A percentile compares a stretch with the other conserved stretches of the same genome.
Conservation (phyloP, 1,140 invertebrate genomes). For the Odontomachus brunneus region DNA sequence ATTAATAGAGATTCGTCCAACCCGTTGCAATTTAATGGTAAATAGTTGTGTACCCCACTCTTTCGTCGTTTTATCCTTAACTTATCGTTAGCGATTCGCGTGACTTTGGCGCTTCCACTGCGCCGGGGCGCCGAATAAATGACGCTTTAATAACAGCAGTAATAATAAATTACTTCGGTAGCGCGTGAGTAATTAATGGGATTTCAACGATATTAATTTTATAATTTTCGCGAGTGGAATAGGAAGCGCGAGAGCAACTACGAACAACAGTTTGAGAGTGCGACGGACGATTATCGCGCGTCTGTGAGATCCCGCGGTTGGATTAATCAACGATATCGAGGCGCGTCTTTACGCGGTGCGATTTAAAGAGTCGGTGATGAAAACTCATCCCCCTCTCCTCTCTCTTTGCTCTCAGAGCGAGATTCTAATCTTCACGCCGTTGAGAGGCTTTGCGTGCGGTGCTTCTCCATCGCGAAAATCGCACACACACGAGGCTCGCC, state of each 20-base stretch:
- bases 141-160: neutral
- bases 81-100: neutral
- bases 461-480: neutral
- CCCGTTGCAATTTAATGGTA: neutral
- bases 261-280: neutral
- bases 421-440: neutral
- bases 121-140: no score
- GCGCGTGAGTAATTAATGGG: slow-evolving; percentile 19
- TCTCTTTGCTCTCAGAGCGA: no score
- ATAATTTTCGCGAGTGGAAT: neutral
- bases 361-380: neutral
- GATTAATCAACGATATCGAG: neutral
- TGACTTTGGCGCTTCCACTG: neutral
- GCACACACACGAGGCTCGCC: neutral
- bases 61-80: no score
- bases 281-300: slow-evolving; percentile 21
- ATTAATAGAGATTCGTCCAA: slow-evolving; percentile 34
- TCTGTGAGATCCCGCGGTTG: neutral
- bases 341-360: neutral
- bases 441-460: neutral
- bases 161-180: slow-evolving; percentile 26
- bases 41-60: neutral
- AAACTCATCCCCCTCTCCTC: neutral
- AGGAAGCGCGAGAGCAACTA: neutral
- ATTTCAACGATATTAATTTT: slow-evolving; percentile 38